Conservation (phyloP, 2,888 invertebrate species). For the Ochropacha duplaris region DNA sequence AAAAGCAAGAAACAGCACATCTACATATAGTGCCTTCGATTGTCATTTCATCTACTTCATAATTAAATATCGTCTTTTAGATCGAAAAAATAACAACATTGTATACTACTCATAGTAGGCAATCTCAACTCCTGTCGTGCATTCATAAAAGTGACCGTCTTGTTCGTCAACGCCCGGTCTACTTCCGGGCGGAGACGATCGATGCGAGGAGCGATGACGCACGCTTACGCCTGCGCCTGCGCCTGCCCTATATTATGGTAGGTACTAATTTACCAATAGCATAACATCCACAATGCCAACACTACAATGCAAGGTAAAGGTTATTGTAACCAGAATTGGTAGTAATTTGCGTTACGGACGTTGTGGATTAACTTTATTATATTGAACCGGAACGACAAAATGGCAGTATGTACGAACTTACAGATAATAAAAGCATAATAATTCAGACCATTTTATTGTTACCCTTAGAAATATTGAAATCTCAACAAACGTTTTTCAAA, state of each 20-base stretch:
- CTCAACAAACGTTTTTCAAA: not conserved
- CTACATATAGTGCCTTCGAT: too few species aligned
- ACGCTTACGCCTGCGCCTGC: conserved; percentile 19
- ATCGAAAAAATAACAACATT: not conserved
- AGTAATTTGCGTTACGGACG: conserved; percentile 53
- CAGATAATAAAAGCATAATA: conserved; percentile 1
- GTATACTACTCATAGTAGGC: conserved; percentile 4
- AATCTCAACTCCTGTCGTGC: conserved; percentile 3
- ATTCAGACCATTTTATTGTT: conserved; percentile 5
- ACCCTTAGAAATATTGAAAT: not conserved
- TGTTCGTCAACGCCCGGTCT: not conserved
- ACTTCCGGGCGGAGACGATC: conserved; percentile 4
- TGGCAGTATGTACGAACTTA: conserved; percentile 19
- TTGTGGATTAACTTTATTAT: conserved; percentile 47
- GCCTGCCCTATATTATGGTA: conserved; percentile 17
- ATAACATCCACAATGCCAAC: conserved; percentile 38
- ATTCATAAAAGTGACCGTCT: conserved; percentile 2
- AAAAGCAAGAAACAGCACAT: too few species aligned
- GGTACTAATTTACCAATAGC: conserved; percentile 18
- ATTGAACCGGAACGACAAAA: conserved; percentile 31
- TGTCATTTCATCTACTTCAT: too few species aligned
- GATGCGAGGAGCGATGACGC: conserved; percentile 12
- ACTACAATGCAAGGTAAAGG: conserved; percentile 74
- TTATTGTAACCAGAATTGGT: conserved; percentile 67
- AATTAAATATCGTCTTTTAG: not conserved